Conservation (phyloP, 2,113 vertebrate species). For the Tamias sibiricus region DNA sequence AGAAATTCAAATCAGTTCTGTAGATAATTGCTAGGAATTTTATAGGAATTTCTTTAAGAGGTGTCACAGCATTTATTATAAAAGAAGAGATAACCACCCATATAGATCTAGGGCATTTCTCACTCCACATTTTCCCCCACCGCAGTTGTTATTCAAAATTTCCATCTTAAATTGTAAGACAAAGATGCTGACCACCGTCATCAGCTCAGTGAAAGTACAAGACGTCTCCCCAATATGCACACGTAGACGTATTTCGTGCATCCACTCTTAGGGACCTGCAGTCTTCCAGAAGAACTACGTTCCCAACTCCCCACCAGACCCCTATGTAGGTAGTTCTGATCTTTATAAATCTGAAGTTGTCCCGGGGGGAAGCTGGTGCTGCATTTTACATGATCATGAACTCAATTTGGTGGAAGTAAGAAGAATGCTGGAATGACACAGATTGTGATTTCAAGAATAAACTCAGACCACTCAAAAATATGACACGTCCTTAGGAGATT, state of each 20-base stretch:
- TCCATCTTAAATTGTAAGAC: neutral
- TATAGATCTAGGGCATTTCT: neutral
- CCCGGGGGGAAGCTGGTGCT: neutral
- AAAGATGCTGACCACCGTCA: neutral
- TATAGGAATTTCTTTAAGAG: neutral
- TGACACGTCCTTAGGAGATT: neutral
- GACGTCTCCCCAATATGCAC: neutral
- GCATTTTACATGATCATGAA: neutral
- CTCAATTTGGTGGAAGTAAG: neutral
- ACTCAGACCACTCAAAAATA: neutral
- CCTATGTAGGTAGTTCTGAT: neutral
- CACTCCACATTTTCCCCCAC: fast-evolving
- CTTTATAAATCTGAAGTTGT: neutral
- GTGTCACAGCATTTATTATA: neutral
- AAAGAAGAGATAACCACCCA: neutral
- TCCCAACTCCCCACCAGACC: neutral
- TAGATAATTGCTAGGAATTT: neutral
- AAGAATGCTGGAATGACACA: no score
- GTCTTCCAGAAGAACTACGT: neutral
- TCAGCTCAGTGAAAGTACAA: neutral
- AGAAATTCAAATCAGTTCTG: neutral
- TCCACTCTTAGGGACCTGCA: neutral
- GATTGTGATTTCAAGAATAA: neutral
- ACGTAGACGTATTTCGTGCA: neutral
- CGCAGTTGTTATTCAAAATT: neutral